These are phyloP conservation scores for Limulus polyphemus DNA, from an alignment of 2,888 invertebrate species.

Conservation along the genomic window DNA sequence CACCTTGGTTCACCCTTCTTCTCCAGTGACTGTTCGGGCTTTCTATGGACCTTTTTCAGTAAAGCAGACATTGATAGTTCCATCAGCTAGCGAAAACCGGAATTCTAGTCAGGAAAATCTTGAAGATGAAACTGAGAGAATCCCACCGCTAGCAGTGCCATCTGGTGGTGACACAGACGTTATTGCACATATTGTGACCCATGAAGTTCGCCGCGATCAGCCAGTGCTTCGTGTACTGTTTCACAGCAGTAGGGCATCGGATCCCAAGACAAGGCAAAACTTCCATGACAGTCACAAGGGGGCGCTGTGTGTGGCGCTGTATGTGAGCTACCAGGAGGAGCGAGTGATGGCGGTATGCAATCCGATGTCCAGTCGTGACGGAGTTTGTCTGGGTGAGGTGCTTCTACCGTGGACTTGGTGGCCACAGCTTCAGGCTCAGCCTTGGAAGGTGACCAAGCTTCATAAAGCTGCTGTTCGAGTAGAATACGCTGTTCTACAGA, in stretches of 20 bases:
- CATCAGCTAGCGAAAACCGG: slow-evolving; percentile 38
- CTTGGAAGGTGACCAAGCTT: slow-evolving; percentile 22
- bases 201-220: slow-evolving; percentile 70
- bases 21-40: slow-evolving; percentile 78
- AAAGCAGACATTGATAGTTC: slow-evolving; percentile 51
- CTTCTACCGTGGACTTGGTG: slow-evolving; percentile 86
- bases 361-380: slow-evolving; percentile 72
- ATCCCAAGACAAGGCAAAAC: slow-evolving; percentile 12
- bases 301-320: slow-evolving; percentile 26
- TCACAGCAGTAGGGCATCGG: slow-evolving; percentile 42
- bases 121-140: slow-evolving; percentile 14
- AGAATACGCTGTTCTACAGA: slow-evolving; percentile 64
- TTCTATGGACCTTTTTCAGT: slow-evolving; percentile 91
- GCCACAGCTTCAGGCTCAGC: slow-evolving; percentile 38
- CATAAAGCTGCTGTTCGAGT: slow-evolving; percentile 51
- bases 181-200: slow-evolving; percentile 83
- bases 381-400: slow-evolving; percentile 77
- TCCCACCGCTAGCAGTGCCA: slow-evolving; percentile 40
- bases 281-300: slow-evolving; percentile 4
- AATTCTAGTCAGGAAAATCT: slow-evolving; percentile 14
- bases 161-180: slow-evolving; percentile 52
- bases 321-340: slow-evolving; percentile 35
- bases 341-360: slow-evolving; percentile 78
- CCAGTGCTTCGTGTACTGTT: slow-evolving; percentile 85
- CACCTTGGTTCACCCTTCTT: slow-evolving; percentile 68